Evolutionary conservation across 2,797 vertebrate genomes (phyloP), one percentile per base, ranked within the genome.

Genomic region (Phoeniculus purpureus): DNA sequence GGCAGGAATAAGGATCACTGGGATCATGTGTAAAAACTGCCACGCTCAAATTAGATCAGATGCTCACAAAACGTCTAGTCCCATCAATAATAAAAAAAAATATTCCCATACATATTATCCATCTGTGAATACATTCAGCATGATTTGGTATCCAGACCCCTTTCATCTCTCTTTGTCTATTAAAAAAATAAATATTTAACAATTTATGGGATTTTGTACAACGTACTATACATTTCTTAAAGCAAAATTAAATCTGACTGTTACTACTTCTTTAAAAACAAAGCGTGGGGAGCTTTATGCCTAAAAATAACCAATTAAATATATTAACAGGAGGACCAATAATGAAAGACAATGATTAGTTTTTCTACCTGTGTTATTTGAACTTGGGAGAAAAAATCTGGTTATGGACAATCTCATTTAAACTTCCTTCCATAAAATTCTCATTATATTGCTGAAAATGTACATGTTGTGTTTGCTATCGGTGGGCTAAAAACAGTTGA

Each of bases 71-170:
- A 73, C 5, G 19, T 12, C 58, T 94, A 12, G 52, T 61, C 77
- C 74, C 40, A 61, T 8, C 1, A 9, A 6, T 26, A 10, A 6
- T 17, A 4, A 27, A 47, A 29, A 65, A 70, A 50, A 64, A 29
- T 16, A 48, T 73, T 70, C 54, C 81, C 6, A 3, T 11, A 20
- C 6, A 0, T 0, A 6, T 13, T 17, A 55, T 3, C 26, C 11
- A 3, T 1, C 3, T 1, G 25, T 25, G 81, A 56, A 70, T 1
- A 6, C 0, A 20, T 1, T 61, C 27, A 31, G 52, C 9, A 3
- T 9, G 68, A 9, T 66, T 82, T 1, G 32, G 47, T 15, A 77
- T 31, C 19, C n/a, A 25, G 26, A 26, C 10, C 4, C 37, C 50
- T 3, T 19, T 26, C 10, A 11, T 22, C 31, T 31, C 52, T 21